Percentiles rank a stretch among this genome's conserved stretches.
Evolutionary conservation across 2,797 vertebrate genomes (phyloP).

Genomic region (Onychomys arenicola): DNA sequence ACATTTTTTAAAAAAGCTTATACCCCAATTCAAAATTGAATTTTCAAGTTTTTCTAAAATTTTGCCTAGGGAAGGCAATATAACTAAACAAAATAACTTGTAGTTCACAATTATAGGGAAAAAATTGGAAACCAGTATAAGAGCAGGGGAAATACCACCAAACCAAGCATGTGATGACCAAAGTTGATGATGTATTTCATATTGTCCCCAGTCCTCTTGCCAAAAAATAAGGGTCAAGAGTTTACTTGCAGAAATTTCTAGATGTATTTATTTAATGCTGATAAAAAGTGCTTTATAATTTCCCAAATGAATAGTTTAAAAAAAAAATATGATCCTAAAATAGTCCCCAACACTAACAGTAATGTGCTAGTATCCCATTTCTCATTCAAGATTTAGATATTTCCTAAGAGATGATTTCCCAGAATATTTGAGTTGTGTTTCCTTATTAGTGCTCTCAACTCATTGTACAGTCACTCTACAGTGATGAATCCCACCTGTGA

Average conservation of each 20-base stretch:
- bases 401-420: constrained; percentile 54
- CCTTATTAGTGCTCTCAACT: constrained; percentile 45
- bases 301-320: constrained; percentile 17
- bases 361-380: neutral
- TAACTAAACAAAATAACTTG: constrained; percentile 53
- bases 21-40: neutral
- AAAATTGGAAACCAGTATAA: neutral
- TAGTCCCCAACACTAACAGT: constrained; percentile 37
- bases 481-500: constrained; percentile 24
- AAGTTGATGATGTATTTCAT: constrained; percentile 42
- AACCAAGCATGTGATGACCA: neutral
- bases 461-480: neutral
- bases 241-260: constrained; percentile 22
- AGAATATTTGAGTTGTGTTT: constrained; percentile 29
- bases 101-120: neutral
- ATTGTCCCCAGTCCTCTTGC: neutral
- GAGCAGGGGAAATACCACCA: neutral
- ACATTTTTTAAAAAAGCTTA: constrained; percentile 30
- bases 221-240: constrained; percentile 38
- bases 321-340: constrained; percentile 29
- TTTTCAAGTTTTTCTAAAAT: constrained; percentile 48
- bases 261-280: constrained; percentile 19
- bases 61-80: constrained; percentile 7
- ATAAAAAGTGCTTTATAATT: constrained; percentile 27
- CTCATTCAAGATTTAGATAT: constrained; percentile 20